Base-by-base conservation (phyloP, 2,797 vertebrate species). In the Thaleichthys pacificus region DNA sequence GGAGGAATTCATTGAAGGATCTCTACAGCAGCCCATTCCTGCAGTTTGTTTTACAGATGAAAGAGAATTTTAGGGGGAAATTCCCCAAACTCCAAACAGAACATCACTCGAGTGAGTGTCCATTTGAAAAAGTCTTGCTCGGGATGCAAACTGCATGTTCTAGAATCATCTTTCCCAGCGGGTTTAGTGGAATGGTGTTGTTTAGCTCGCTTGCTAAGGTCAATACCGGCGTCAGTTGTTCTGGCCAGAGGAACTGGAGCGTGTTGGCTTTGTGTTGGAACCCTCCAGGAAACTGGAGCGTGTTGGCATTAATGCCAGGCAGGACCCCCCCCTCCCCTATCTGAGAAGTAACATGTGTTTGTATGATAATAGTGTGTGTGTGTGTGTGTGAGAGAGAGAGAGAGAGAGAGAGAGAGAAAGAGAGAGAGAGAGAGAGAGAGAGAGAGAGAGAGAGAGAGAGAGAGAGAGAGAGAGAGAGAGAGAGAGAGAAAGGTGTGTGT, bases 201-300 rank as follows among this genome's bases (percentile, higher is more conserved):
- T 51, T 42, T 66, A 32, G 17, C 24, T 30, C 22, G 14, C 26
- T 26, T 11, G 64, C 5, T 24, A 60, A 66, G 61, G 47, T 65
- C 49, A 56, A 6, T n/a, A 71, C 21, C 22, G 22, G 47, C 26
- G 4, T 72, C 63, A 71, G 35, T 63, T 21, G 47, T 24, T 62
- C 21, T 21, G 30, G 32, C n/a, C 30, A 35, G 51, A 72, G 51
- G 51, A 72, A 12, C 61, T 56, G 58, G 61, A 24, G 70, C 61
- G 35, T 64, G 9, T n/a, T 4, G 47, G 19, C 14, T 24, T 71
- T 75, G 32, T 32, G 32, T 1, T 7, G 32, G 32, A 4, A 32
- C 32, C 32, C 4, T 7, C 32, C 32, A 5, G 6, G 30, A 6
- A 32, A 32, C 32, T 32, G 32, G 61, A 22, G 70, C 61, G 35